A percentile compares a stretch with the other conserved stretches of the same genome.
phyloP scores from a whole-genome alignment of 2,888 invertebrate species.

The Nymphalis urticae region DNA sequence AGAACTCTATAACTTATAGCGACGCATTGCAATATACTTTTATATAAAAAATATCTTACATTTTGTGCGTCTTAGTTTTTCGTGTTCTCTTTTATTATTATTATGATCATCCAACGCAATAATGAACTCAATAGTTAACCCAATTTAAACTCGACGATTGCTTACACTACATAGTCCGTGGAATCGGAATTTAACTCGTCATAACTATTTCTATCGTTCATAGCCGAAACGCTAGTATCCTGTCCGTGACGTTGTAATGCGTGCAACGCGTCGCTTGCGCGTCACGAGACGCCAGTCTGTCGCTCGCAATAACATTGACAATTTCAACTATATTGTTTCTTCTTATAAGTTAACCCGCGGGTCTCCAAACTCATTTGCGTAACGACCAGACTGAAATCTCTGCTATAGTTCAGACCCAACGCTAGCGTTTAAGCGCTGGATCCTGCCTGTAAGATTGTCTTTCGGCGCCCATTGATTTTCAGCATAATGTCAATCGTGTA shows the following conservation, averaged over 20 bases:
- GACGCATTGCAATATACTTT: too few species aligned
- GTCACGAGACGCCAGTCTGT: slow-evolving; percentile 49
- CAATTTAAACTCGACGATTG: slow-evolving; percentile 51
- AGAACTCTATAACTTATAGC: too few species aligned
- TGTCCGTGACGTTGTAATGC: slow-evolving; percentile 55
- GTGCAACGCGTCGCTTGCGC: slow-evolving; percentile 28
- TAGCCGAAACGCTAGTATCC: slow-evolving; percentile 54
- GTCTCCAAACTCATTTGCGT: too few species aligned
- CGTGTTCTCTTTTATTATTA: background rate
- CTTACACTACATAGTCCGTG: slow-evolving; percentile 56
- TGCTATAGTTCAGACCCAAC: too few species aligned
- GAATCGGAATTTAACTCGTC: slow-evolving; percentile 67
- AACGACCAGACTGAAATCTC: too few species aligned
- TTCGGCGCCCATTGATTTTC: too few species aligned
- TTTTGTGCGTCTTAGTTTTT: too few species aligned
- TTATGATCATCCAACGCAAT: slow-evolving; percentile 13
- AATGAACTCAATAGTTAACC: slow-evolving; percentile 30
- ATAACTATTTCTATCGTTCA: slow-evolving; percentile 71
- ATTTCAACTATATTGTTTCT: slow-evolving; percentile 18
- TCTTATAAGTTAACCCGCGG: background rate
- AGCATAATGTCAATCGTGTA: too few species aligned
- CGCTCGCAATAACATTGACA: slow-evolving; percentile 34
- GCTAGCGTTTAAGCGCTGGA: too few species aligned
- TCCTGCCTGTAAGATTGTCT: too few species aligned
- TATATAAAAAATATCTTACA: too few species aligned